Conservation (phyloP, 2,113 vertebrate genomes). For the Chascanopsetta lugubris region DNA sequence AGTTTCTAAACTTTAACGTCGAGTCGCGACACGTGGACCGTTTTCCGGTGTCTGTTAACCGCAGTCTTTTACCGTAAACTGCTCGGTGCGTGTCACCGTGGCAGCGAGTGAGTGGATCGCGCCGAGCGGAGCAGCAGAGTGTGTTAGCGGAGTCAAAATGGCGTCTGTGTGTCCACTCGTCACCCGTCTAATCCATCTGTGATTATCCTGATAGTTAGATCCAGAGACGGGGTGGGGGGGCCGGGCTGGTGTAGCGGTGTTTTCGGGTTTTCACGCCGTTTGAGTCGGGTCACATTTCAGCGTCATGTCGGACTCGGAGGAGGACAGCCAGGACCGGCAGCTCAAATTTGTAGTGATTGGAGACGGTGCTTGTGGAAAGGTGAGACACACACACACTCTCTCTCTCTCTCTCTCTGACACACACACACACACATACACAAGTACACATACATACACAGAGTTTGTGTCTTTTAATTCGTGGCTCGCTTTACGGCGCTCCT, state of each 20-base stretch:
- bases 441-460: background rate
- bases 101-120: background rate
- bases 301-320: conserved; percentile 96
- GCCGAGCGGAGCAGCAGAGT: conserved; percentile 29
- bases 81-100: background rate
- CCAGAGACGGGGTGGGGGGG: too few species aligned
- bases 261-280: background rate
- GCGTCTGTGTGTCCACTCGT: conserved; percentile 73
- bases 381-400: conserved; percentile 73
- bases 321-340: conserved; percentile 92
- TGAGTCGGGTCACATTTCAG: background rate
- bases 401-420: background rate
- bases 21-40: too few species aligned
- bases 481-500: background rate
- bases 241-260: background rate
- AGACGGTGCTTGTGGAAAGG: conserved; percentile 97
- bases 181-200: conserved; percentile 69
- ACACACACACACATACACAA: background rate
- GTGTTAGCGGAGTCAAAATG: conserved; percentile 79
- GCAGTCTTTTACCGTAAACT: background rate
- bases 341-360: conserved; percentile 95
- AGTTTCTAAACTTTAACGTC: background rate
- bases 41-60: background rate
- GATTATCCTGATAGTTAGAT: conserved; percentile 26
- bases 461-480: too few species aligned